Conservation (phyloP, 2,888 invertebrate species). For the Halictus ligatus region DNA sequence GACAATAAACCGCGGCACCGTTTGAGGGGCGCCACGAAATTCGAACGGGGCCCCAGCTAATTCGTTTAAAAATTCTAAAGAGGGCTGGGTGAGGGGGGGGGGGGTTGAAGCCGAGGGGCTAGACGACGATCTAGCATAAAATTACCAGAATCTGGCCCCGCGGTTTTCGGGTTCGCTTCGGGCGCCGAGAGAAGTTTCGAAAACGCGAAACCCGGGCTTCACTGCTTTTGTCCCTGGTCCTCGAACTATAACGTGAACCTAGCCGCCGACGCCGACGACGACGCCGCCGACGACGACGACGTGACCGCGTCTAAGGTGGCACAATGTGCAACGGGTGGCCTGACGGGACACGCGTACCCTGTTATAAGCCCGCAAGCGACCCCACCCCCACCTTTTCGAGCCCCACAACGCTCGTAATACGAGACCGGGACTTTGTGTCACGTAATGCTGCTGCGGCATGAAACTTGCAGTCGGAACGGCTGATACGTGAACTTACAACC, state of each 20-base stretch:
- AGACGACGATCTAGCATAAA: slow-evolving; percentile 9
- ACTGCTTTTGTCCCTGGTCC: slow-evolving; percentile 16
- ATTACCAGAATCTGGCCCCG: neutral
- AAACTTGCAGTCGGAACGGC: slow-evolving; percentile 61
- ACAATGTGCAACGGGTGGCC: slow-evolving; percentile 53
- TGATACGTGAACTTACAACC: slow-evolving; percentile 61
- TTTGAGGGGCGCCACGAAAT: neutral
- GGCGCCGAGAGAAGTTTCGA: neutral
- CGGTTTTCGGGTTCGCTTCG: neutral
- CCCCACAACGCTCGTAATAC: slow-evolving; percentile 58
- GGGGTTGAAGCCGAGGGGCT: too few relatives aligned
- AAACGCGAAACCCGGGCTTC: slow-evolving; percentile 4
- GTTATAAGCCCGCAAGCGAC: slow-evolving; percentile 54
- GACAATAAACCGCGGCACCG: neutral
- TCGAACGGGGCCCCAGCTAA: neutral
- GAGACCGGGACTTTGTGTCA: slow-evolving; percentile 71
- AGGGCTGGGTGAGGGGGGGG: too few relatives aligned
- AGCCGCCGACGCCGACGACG: neutral
- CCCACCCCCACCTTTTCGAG: slow-evolving; percentile 39
- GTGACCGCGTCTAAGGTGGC: slow-evolving; percentile 51
- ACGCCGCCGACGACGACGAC: neutral
- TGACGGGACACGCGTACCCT: slow-evolving; percentile 65
- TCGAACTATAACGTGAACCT: neutral
- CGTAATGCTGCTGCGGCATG: slow-evolving; percentile 66
- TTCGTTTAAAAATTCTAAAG: neutral